Conservation (phyloP, 2,888 invertebrate genomes). For the Hirtodrosophila trivittata region DNA sequence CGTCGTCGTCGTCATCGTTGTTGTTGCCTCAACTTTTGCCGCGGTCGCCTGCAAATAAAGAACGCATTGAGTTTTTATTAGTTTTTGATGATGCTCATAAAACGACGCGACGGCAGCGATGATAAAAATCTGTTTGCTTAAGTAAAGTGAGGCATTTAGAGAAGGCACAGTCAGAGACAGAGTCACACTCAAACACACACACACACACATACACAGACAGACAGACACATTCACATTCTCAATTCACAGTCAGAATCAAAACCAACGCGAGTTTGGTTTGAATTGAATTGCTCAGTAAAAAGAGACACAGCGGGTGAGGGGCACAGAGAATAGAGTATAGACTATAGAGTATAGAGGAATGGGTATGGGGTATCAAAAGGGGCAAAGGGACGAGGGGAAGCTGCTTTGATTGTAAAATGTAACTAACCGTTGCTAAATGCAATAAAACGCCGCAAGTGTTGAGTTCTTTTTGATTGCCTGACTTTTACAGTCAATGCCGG, state of each 20-base stretch:
- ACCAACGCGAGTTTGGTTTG: conserved; percentile 27
- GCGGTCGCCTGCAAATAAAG: conserved; percentile 76
- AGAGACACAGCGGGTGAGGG: neutral
- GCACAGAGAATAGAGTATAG: neutral
- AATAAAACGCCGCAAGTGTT: conserved; percentile 61
- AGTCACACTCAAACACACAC: neutral
- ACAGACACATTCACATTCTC: neutral
- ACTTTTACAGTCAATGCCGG: conserved; percentile 40
- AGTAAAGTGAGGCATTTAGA: conserved; percentile 77
- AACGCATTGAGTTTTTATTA: conserved; percentile 80
- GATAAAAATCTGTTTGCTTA: conserved; percentile 78
- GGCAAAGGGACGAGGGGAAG: neutral
- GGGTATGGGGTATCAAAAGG: neutral
- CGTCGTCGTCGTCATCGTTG: conserved; percentile 50
- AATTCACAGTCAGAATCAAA: neutral
- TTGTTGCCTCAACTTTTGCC: conserved; percentile 23
- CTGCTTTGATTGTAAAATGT: conserved; percentile 51
- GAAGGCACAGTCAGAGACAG: conserved; percentile 14
- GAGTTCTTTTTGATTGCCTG: conserved; percentile 41
- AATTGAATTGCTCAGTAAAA: conserved; percentile 33
- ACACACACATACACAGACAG: neutral
- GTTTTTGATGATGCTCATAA: conserved; percentile 79
- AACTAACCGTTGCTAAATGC: conserved; percentile 70
- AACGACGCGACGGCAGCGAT: conserved; percentile 73
- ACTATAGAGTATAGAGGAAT: neutral